phyloP scores from a whole-genome alignment of 2,113 vertebrate species.

The Clarias gariepinus region DNA sequence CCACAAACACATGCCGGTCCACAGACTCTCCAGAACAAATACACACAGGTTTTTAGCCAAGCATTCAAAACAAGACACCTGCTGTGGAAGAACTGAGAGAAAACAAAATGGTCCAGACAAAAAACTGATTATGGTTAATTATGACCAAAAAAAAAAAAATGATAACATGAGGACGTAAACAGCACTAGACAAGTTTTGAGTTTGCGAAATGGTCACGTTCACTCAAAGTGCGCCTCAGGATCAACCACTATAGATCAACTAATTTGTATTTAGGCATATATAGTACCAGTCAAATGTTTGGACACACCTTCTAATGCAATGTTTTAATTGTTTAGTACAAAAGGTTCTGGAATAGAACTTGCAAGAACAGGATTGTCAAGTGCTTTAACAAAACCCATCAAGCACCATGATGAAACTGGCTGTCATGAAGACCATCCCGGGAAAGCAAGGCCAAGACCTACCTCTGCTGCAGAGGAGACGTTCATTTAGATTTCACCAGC shows the following conservation, averaged over 20 bases:
- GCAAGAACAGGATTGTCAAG: too few relatives aligned
- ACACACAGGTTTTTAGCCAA: conserved; percentile 25
- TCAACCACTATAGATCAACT: neutral
- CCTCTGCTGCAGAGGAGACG: too few relatives aligned
- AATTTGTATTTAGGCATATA: neutral
- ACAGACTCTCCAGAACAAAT: conserved; percentile 6
- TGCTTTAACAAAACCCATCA: too few relatives aligned
- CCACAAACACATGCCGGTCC: neutral
- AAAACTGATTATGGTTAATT: neutral
- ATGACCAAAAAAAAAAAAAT: neutral
- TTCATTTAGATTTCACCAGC: too few relatives aligned
- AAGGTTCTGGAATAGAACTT: too few relatives aligned
- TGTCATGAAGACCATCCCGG: too few relatives aligned
- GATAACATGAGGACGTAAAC: neutral
- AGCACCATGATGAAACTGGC: too few relatives aligned
- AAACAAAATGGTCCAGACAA: conserved; percentile 19
- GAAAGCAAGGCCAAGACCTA: too few relatives aligned
- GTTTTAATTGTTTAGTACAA: too few relatives aligned
- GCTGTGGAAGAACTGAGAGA: neutral
- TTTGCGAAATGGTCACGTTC: neutral
- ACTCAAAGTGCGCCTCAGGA: neutral
- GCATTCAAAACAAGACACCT: conserved; percentile 17
- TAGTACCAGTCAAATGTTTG: too few relatives aligned
- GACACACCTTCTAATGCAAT: too few relatives aligned
- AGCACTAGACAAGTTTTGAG: neutral